Evolutionary conservation across 2,888 invertebrate species (phyloP).

Genomic region (Latheticus oryzae): DNA sequence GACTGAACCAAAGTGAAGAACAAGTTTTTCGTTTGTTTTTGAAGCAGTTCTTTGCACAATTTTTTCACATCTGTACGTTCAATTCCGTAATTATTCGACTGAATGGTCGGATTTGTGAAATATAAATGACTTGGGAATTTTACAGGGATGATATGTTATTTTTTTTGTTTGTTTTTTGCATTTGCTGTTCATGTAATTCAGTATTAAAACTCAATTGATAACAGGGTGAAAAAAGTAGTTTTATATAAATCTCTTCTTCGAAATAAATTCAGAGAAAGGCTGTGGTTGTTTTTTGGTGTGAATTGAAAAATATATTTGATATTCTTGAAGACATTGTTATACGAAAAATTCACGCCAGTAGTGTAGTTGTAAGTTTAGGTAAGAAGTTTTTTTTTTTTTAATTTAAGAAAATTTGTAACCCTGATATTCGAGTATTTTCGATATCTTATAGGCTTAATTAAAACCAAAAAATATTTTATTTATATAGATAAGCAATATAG

Average conservation of each 20-base stretch:
- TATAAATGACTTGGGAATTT: constrained; percentile 5
- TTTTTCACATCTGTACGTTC: constrained; percentile 13
- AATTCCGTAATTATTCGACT: constrained; percentile 1
- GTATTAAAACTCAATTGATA: constrained; percentile 39
- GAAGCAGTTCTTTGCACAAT: constrained; percentile 9
- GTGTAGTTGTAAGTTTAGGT: constrained; percentile 26
- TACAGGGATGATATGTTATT: constrained; percentile 40
- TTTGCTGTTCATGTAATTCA: constrained; percentile 24
- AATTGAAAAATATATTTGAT: constrained; percentile 37
- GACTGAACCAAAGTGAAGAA: constrained; percentile 17
- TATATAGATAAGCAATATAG: constrained; percentile 32
- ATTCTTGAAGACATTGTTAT: constrained; percentile 20
- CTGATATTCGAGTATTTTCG: constrained; percentile 29
- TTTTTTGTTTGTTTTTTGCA: constrained; percentile 24
- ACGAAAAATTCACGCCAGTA: constrained; percentile 30
- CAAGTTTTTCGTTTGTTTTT: constrained; percentile 5
- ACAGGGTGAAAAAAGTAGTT: constrained; percentile 41
- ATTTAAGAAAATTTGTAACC: constrained; percentile 15
- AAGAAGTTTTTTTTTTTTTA: constrained; percentile 22
- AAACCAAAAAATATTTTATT: constrained; percentile 36
- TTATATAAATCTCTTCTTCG: constrained; percentile 38
- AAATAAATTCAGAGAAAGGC: constrained; percentile 41
- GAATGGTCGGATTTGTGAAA: not conserved
- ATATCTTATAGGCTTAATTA: constrained; percentile 29
- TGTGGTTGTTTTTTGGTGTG: constrained; percentile 42